Evolutionary conservation across 2,797 vertebrate genomes (phyloP).

Genomic region (Pseudotriccus pelzelni): DNA sequence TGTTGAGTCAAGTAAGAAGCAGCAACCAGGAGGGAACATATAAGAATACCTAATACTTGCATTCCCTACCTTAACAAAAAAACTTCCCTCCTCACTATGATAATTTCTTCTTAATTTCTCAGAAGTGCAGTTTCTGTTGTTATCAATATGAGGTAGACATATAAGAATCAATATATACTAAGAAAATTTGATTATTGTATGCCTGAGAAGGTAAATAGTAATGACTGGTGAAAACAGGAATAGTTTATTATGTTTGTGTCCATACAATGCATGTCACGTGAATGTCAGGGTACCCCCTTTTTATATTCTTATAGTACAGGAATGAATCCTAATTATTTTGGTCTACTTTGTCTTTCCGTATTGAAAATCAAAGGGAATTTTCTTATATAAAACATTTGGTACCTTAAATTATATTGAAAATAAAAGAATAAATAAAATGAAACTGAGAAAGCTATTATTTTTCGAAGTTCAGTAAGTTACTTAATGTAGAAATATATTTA

Average conservation of each 20-base stretch:
- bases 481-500: background rate
- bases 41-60: background rate
- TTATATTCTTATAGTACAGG: background rate
- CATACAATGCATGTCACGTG: background rate
- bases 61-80: background rate
- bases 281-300: background rate
- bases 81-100: background rate
- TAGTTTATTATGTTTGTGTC: background rate
- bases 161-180: background rate
- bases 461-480: background rate
- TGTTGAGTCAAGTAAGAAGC: background rate
- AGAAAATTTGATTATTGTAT: background rate
- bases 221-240: background rate
- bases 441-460: background rate
- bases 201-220: background rate
- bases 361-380: background rate
- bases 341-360: background rate
- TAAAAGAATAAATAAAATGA: background rate
- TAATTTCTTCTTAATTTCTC: background rate
- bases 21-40: background rate
- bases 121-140: background rate
- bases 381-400: background rate
- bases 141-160: background rate
- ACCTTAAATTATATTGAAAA: background rate
- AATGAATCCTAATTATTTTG: background rate